Evolutionary conservation across 2,113 vertebrate species (phyloP), one percentile per base, ranked within the genome.

Genomic region (Opisthocomus hoazin): DNA sequence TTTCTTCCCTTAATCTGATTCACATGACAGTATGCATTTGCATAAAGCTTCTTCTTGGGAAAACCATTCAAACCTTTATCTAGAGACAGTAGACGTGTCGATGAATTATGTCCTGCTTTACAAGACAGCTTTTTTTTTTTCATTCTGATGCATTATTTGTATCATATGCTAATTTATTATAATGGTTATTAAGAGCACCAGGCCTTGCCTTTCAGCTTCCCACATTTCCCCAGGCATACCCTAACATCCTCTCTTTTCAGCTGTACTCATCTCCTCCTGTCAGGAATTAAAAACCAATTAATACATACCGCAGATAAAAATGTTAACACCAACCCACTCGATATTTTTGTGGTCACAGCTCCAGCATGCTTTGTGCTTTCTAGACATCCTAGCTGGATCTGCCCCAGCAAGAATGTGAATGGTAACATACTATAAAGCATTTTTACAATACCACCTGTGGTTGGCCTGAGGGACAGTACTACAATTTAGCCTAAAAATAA

Each of bases 1-100:
- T 87, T 94, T 96, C 70, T 94, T 95, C 70, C 57, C 46, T 85
- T 96, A 96, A 96, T 96, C 93, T 90, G 90, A 94, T 97, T 96
- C 97, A 97, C 58, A 96, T 95, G 96, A 94, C 95, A 93, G 79
- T 94, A 79, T 66, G 27, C 24, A 96, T 90, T 95, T 95, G 86
- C 94, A 92, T 95, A 93, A 93, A 91, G 80, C 73, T 93, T 69
- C 93, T 96, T 93, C 90, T 81, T 88, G 86, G 89, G 79, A 79
- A 94, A 96, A 91, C 90, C 69, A 83, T 96, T 91, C 77, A 91
- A 94, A 88, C 32, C 80, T 86, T 89, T 87, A 94, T 89, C 83
- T 68, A 45, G 83, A 89, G 81, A 87, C 70, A 91, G 77, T 66
- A 96, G 93, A 90, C 66, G 39, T 50, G 39, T 95, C 0, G 1